Evolutionary conservation across 2,797 vertebrate species (phyloP), one percentile per base, ranked within the genome.

Genomic region (Coendou prehensilis): DNA sequence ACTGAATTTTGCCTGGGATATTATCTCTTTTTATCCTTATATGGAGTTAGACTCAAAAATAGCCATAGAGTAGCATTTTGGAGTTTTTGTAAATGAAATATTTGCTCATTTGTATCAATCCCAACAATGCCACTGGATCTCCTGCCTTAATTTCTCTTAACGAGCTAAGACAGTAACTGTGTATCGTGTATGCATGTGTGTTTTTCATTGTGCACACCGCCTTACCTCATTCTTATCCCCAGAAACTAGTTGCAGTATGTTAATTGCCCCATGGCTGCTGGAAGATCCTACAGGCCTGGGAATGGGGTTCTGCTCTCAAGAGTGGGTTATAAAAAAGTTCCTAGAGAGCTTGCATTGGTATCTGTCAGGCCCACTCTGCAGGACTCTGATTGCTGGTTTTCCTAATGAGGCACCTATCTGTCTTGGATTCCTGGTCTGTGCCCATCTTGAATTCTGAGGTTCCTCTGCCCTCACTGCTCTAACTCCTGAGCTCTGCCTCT

Each of bases 401-500:
- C 52, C 88, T 91, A 69, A 59, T 10, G 81, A 92, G 73, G 52
- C 71, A 75, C 61, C 93, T 79, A 50, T 78, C 33, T 92, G 8
- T 90, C 89, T 81, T 75, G 67, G 89, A 90, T 69, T 94, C 80
- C 94, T 95, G 95, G 75, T 93, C 64, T 82, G 2, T n/a, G n/a
- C 71, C 82, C 28, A 50, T 88, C 80, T 76, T 61, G 84, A 89
- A 23, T 71, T 81, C 80, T 83, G 89, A 75, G n/a, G 2, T 61
- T 91, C 90, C 89, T 91, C 87, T 67, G 59, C 87, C 81, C 18
- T 83, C 47, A 33, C 82, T 82, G 3, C 81, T 95, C 0, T 93
- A n/a, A n/a, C 41, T 96, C 50, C 95, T 79, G 89, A 87, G 79
- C 79, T 87, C 61, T 2, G 33, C 81, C 82, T 95, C 85, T 81